phyloP scores from a whole-genome alignment of 2,113 vertebrate genomes.

The Menura novaehollandiae region DNA sequence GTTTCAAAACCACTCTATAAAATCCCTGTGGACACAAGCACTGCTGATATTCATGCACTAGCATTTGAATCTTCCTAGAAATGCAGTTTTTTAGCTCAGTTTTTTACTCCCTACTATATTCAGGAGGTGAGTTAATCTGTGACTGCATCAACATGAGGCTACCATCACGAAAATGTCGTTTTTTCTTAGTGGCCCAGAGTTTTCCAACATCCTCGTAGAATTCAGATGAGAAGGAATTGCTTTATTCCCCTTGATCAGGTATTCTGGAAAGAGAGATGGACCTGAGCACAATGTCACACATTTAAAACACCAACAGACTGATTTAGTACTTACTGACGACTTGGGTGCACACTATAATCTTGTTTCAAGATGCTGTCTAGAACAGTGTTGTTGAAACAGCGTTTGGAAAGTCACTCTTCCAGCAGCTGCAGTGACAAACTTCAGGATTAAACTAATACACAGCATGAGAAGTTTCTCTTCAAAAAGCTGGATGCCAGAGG shows the following conservation, averaged over 20 bases:
- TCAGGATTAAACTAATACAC: neutral
- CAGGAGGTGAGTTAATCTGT: conserved; percentile 2
- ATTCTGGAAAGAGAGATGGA: neutral
- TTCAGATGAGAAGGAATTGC: neutral
- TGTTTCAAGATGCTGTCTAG: neutral
- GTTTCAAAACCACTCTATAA: conserved; percentile 34
- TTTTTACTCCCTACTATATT: neutral
- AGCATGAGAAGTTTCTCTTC: neutral
- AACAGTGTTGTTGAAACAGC: neutral
- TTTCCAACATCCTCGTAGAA: neutral
- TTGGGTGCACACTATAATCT: conserved; percentile 1
- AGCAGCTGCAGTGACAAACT: neutral
- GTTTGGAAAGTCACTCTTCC: neutral
- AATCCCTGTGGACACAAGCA: conserved; percentile 25
- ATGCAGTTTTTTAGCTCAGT: neutral
- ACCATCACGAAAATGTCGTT: neutral
- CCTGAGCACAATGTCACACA: neutral
- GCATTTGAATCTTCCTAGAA: conserved; percentile 13
- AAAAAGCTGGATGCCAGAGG: neutral
- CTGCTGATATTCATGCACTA: neutral
- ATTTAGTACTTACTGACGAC: conserved; percentile 35
- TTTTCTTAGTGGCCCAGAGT: neutral
- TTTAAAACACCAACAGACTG: conserved; percentile 16
- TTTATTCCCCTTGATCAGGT: neutral
- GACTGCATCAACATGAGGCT: neutral